Base-by-base conservation (phyloP, 2,797 vertebrate species). In the Poeciliopsis turneri region DNA sequence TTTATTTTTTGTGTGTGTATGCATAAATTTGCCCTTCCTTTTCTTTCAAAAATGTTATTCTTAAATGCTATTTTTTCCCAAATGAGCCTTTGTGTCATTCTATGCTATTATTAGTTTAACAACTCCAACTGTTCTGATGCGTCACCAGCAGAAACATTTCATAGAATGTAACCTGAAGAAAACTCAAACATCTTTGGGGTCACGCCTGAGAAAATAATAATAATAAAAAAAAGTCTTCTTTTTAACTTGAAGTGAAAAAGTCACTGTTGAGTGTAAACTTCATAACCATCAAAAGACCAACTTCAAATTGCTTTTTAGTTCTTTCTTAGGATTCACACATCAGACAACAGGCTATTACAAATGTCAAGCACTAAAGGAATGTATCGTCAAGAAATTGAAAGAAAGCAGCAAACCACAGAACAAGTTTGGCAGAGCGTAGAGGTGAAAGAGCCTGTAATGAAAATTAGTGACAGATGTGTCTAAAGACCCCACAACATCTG, bases 1-100 rank as follows among this genome's bases (percentile, higher is more conserved):
- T 72, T 82, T 76, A 81, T 76, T 72, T 82, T 76, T 72, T 81
- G 39, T 83, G 45, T 88, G 77, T 87, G 57, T 83, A 82, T 86
- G 83, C 69, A 81, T 91, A 83, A 66, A 74, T 33, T 30, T 64
- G 18, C 9, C 11, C 25, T 46, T 16, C 13, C 4, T 30, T 51
- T 20, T 20, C 47, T 66, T 57, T 25, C n/a, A 75, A 12, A 61
- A 61, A 61, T 23, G 41, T 25, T 9, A 45, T 30, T 57, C 16
- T 77, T 70, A 77, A 45, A 41, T 45, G 51, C 45, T 23, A 33
- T 39, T n/a, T 5, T 28, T 39, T 36, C 41, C 57, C 49, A 71
- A 16, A 47, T 12, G 51, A 41, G n/a, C 1, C 12, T 30, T 25
- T 71, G 53, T 43, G 30, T 45, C 33, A 59, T 74, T 23, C 20